These are phyloP conservation scores for Antheraea yamamai DNA, from an alignment of 2,888 invertebrate species.

Conservation along the genomic window DNA sequence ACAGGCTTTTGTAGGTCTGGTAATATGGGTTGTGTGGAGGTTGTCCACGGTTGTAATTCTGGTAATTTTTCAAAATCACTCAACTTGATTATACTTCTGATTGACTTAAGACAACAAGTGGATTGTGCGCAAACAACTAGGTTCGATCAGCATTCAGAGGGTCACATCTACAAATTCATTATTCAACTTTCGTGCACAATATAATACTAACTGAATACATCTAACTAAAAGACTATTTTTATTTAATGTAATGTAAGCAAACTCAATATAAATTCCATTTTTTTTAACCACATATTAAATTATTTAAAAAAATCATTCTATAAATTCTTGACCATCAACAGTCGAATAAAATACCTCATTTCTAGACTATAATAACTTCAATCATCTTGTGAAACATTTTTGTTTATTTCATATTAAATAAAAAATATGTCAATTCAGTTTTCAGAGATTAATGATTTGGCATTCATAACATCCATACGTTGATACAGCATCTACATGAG, in stretches of 20 bases:
- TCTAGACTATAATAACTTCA: background rate
- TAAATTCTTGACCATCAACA: background rate
- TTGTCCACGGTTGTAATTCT: background rate
- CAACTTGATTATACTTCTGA: background rate
- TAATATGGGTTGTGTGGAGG: background rate
- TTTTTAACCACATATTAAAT: background rate
- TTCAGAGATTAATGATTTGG: background rate
- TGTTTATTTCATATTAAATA: background rate
- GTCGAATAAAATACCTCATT: background rate
- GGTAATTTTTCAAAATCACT: background rate
- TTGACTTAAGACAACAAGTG: background rate
- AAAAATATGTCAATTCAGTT: background rate
- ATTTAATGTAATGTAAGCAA: background rate
- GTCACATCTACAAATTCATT: background rate
- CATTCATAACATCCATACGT: background rate
- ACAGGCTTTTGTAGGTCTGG: background rate
- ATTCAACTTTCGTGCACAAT: background rate
- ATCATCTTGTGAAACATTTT: background rate
- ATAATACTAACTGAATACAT: background rate
- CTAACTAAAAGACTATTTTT: background rate
- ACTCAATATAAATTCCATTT: background rate
- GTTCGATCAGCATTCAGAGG: background rate
- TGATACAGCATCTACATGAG: background rate
- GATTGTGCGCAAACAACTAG: background rate
- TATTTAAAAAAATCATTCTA: background rate